Percentiles rank a stretch among this genome's conserved stretches.
These are phyloP conservation scores for Psammodynastes pulverulentus DNA, from an alignment of 2,113 vertebrate species.

Conservation along the genomic window DNA sequence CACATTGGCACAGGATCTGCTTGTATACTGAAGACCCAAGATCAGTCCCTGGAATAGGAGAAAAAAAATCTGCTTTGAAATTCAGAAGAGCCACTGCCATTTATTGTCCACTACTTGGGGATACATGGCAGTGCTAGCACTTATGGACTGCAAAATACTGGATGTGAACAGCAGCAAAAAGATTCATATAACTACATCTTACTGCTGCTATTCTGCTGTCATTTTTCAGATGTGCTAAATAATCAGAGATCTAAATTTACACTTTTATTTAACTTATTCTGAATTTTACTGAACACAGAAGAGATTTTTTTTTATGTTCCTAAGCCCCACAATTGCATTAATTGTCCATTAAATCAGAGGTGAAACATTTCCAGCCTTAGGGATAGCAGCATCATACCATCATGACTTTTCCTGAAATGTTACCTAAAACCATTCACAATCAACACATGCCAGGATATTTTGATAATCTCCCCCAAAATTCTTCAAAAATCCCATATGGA, in stretches of 20 bases:
- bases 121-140: neutral
- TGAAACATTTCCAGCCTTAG: neutral
- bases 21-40: neutral
- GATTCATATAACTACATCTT: neutral
- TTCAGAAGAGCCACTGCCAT: neutral
- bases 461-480: neutral
- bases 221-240: neutral
- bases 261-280: neutral
- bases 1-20: neutral
- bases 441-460: neutral
- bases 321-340: neutral
- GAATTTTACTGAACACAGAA: neutral
- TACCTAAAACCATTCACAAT: neutral
- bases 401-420: neutral
- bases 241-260: neutral
- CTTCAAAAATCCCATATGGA: neutral
- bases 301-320: neutral
- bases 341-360: neutral
- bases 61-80: neutral
- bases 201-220: neutral
- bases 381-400: neutral
- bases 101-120: neutral
- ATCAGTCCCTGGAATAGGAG: neutral
- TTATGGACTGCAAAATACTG: neutral
- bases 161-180: neutral